A percentile compares a stretch with the other conserved stretches of the same genome.
phyloP scores from a whole-genome alignment of 2,797 vertebrate species.

The Enteromius viviparus region DNA sequence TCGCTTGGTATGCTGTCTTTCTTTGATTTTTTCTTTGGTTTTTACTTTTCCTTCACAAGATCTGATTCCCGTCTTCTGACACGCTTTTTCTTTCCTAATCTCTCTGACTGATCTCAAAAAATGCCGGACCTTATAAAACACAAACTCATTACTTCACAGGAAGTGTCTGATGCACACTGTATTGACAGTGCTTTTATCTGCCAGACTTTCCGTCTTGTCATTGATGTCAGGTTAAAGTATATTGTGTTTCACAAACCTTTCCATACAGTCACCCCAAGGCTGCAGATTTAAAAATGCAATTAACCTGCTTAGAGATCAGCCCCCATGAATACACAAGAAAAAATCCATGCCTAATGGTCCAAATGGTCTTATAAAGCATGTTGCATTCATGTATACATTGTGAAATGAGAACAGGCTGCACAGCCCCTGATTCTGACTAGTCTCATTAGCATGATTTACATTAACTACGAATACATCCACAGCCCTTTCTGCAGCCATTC shows the following conservation, averaged over 20 bases:
- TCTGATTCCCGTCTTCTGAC: conserved; percentile 2
- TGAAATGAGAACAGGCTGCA: conserved; percentile 10
- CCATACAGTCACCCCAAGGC: background rate
- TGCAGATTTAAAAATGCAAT: conserved; percentile 22
- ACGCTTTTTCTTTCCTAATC: conserved; percentile 21
- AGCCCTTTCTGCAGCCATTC: background rate
- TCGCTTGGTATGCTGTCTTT: conserved; percentile 28
- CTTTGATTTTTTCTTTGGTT: conserved; percentile 46
- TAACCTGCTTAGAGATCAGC: conserved; percentile 9
- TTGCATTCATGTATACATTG: background rate
- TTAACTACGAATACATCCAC: background rate
- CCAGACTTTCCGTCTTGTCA: conserved; percentile 14
- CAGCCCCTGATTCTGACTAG: background rate
- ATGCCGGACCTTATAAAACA: conserved; percentile 42
- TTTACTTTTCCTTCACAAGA: conserved; percentile 34
- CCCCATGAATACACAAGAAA: background rate
- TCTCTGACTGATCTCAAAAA: conserved; percentile 43
- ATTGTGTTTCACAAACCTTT: conserved; percentile 4
- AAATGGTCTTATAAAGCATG: background rate
- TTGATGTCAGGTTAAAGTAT: conserved; percentile 13
- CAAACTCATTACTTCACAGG: conserved; percentile 34
- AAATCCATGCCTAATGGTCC: background rate
- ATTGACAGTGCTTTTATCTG: conserved; percentile 2
- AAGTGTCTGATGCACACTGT: conserved; percentile 18
- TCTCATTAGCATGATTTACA: background rate